Evolutionary conservation across 2,113 vertebrate species (phyloP), one percentile per base, ranked within the genome.

Genomic region (Phocoena sinus): DNA sequence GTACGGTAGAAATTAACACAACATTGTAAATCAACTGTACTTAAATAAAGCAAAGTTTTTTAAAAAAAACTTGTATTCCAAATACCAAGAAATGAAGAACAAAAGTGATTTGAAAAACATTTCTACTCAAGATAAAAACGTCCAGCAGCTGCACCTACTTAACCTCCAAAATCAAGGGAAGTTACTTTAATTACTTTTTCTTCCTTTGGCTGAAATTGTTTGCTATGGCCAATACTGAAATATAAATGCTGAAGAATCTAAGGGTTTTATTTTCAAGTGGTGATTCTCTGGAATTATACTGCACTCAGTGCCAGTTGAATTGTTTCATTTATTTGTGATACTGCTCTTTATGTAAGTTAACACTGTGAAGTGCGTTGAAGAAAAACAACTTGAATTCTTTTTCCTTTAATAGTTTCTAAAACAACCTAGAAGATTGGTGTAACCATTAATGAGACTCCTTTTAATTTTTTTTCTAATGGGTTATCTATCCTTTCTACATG

Each of bases 401-500:
- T 58, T 26, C 13, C 47, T 73, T 85, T 93, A 94, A 68, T 44
- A 85, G 91, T 89, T 92, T 92, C 81, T 94, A 70, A 93, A 96
- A 91, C 85, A 91, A 41, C 65, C 67, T 86, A 47, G 50, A 83
- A 76, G 79, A 79, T 38, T 13, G 15, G 65, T 76, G 0, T 68
- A 60, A 25, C 23, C 2, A 2, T 74, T 95, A 93, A 89, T 89
- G 85, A 93, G 73, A 86, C 41, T 92, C 17, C 47, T 92, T 95
- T 96, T 81, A 56, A 77, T 95, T 93, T 95, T 96, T 94, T 96
- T 94, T 94, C 90, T 93, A 83, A 62, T 89, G 10, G 53, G 31
- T 56, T 86, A 60, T 92, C 76, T 71, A 15, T 71, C 73, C 33
- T 96, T 17, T 79, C 83, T 56, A 76, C 23, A 23, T 71, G 65